Evolutionary conservation across 2,113 vertebrate genomes (phyloP).

Genomic region (Eurypyga helias): DNA sequence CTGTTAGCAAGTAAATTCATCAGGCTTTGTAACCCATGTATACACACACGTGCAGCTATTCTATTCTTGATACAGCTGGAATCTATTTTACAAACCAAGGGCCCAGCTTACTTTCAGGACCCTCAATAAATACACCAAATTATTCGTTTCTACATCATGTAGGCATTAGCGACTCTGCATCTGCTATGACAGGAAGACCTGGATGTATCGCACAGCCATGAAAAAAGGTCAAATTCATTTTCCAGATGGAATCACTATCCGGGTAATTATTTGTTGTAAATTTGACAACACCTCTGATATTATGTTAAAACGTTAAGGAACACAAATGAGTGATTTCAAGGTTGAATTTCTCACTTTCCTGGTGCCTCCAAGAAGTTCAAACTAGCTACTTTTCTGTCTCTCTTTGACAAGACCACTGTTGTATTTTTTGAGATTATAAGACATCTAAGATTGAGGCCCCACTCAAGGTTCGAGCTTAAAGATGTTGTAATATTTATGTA

Average conservation of each 20-base stretch:
- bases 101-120: background rate
- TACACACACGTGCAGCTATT: background rate
- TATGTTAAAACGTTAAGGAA: background rate
- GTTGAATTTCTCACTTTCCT: background rate
- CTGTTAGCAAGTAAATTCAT: background rate
- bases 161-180: background rate
- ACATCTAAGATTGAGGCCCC: background rate
- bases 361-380: background rate
- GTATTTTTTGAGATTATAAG: background rate
- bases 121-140: background rate
- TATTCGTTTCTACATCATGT: background rate
- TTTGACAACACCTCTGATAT: constrained; percentile 35
- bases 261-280: constrained; percentile 9
- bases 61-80: background rate
- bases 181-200: background rate
- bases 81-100: background rate
- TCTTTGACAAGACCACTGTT: background rate
- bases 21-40: background rate
- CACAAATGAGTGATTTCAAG: background rate
- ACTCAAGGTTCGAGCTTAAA: background rate
- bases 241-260: background rate
- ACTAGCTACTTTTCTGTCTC: background rate
- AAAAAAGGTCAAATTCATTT: background rate
- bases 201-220: background rate
- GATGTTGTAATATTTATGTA: background rate